These are phyloP conservation scores for Leptopilina clavipes DNA, from an alignment of 1,140 invertebrate genomes.

Conservation along the genomic window DNA sequence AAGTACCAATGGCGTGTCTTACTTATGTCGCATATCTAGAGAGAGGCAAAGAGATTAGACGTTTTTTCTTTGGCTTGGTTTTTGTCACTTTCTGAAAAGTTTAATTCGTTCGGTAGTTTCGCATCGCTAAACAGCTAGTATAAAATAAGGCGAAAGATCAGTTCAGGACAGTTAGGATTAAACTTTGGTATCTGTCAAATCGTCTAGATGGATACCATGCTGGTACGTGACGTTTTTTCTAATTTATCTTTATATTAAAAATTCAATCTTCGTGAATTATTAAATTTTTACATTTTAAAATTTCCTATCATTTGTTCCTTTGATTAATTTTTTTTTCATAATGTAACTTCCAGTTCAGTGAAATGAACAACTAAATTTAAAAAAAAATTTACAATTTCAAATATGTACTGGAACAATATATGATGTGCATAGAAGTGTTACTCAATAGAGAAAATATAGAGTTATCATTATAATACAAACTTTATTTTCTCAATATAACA, in stretches of 20 bases:
- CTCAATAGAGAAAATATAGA: too few relatives aligned
- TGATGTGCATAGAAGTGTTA: neutral
- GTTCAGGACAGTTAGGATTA: constrained; percentile 63
- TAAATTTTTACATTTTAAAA: neutral
- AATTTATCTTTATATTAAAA: neutral
- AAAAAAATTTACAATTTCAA: too few relatives aligned
- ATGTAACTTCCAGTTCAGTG: neutral
- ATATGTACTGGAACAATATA: neutral
- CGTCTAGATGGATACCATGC: constrained; percentile 61
- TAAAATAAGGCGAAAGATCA: constrained; percentile 68
- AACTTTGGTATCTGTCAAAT: constrained; percentile 62
- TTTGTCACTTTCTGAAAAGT: constrained; percentile 73
- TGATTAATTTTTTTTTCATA: neutral
- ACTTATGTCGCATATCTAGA: constrained; percentile 51
- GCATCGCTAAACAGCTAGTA: constrained; percentile 71
- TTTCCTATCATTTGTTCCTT: neutral
- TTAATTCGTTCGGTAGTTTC: constrained; percentile 67
- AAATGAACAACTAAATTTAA: neutral
- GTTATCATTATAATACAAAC: too few relatives aligned
- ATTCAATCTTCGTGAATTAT: neutral
- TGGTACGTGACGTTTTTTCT: constrained; percentile 64
- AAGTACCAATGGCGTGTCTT: constrained; percentile 55
- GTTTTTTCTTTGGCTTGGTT: constrained; percentile 66
- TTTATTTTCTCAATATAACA: too few relatives aligned
- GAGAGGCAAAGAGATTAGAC: constrained; percentile 66